Evolutionary conservation across 2,888 invertebrate genomes (phyloP).

Genomic region (Ligdia adustata): DNA sequence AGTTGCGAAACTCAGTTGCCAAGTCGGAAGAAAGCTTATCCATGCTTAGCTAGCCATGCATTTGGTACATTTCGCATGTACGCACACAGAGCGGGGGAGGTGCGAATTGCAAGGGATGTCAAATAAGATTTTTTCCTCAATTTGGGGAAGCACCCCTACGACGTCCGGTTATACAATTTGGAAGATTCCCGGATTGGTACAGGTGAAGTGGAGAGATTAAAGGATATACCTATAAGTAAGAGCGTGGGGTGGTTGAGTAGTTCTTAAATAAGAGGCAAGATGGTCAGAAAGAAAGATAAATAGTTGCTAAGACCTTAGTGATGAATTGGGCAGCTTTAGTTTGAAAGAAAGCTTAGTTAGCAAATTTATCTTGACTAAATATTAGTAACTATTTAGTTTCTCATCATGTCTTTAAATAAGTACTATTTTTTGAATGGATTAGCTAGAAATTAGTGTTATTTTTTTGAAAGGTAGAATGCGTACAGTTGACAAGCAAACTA

Average conservation of each 20-base stretch:
- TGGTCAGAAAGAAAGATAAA: neutral
- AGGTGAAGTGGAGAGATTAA: slow-evolving; percentile 34
- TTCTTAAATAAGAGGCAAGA: no score
- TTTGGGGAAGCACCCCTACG: slow-evolving; percentile 46
- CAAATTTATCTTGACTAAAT: no score
- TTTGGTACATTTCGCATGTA: slow-evolving; percentile 49
- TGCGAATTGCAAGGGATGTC: slow-evolving; percentile 68
- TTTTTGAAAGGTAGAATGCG: no score
- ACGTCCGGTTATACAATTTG: slow-evolving; percentile 68
- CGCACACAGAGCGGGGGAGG: slow-evolving; percentile 50
- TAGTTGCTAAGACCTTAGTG: neutral
- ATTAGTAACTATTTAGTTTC: no score
- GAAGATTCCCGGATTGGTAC: slow-evolving; percentile 46
- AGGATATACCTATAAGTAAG: slow-evolving; percentile 10
- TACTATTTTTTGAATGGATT: no score
- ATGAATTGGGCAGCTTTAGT: neutral
- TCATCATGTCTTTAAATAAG: no score
- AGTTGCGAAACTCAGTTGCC: no score
- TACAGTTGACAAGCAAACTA: no score
- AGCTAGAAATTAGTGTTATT: no score
- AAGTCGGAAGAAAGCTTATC: no score
- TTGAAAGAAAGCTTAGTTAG: no score
- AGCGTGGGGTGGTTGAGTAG: slow-evolving; percentile 1
- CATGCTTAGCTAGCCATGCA: no score
- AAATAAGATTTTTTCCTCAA: slow-evolving; percentile 83